Conservation (phyloP, 2,888 invertebrate genomes). For the Microctonus hyperodae region DNA sequence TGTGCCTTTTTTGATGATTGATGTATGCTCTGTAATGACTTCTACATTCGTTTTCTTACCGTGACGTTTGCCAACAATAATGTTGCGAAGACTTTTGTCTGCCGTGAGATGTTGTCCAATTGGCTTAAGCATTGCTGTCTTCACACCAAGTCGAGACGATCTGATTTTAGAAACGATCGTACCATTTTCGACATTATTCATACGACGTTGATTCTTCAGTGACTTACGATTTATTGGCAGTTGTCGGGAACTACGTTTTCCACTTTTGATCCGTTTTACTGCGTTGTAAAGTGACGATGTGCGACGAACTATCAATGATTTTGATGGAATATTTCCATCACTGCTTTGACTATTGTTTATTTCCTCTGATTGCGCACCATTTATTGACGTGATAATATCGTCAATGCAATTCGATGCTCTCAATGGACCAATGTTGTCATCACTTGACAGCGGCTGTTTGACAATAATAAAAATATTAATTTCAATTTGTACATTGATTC, state of each 20-base stretch:
- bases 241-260: slow-evolving; percentile 46
- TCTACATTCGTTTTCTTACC: slow-evolving; percentile 20
- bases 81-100: slow-evolving; percentile 9
- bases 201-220: slow-evolving; percentile 44
- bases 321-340: slow-evolving; percentile 43
- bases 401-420: slow-evolving; percentile 40
- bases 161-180: slow-evolving; percentile 38
- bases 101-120: slow-evolving; percentile 26
- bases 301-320: slow-evolving; percentile 48
- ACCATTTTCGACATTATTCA: slow-evolving; percentile 39
- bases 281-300: slow-evolving; percentile 49
- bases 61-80: not conserved
- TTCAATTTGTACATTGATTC: slow-evolving; percentile 29
- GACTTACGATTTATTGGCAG: slow-evolving; percentile 44
- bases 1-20: slow-evolving; percentile 50
- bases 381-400: slow-evolving; percentile 42
- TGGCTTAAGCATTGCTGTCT: slow-evolving; percentile 31
- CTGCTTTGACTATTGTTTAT: slow-evolving; percentile 39
- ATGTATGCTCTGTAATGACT: slow-evolving; percentile 43
- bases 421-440: slow-evolving; percentile 47
- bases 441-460: slow-evolving; percentile 18
- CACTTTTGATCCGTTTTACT: slow-evolving; percentile 52
- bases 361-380: slow-evolving; percentile 36
- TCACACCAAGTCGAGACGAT: slow-evolving; percentile 36
- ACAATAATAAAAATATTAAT: slow-evolving; percentile 19